Evolutionary conservation across 2,797 vertebrate genomes (phyloP).

Genomic region (Peromyscus aztecus): DNA sequence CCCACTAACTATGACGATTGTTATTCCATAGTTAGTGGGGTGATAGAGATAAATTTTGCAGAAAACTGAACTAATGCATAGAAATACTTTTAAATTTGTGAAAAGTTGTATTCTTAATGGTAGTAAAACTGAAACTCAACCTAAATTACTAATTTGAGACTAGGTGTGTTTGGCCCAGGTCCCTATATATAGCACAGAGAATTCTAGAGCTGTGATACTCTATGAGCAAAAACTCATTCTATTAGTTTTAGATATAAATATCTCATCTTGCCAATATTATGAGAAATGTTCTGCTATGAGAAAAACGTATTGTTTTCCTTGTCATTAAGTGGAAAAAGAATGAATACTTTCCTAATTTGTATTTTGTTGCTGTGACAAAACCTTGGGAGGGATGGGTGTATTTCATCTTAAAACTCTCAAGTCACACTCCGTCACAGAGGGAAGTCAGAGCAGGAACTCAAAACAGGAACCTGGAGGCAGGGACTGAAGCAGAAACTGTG

Average conservation of each 20-base stretch:
- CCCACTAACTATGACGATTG: not conserved
- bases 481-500: not conserved
- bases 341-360: not conserved
- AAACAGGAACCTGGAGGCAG: not conserved
- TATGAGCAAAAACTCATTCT: not conserved
- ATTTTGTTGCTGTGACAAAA: too few relatives aligned
- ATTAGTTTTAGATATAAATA: constrained; percentile 59
- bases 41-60: too few relatives aligned
- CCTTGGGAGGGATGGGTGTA: too few relatives aligned
- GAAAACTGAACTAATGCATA: not conserved
- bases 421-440: not conserved
- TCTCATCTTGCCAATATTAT: constrained; percentile 8
- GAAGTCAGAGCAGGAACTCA: not conserved
- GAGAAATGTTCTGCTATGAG: not conserved
- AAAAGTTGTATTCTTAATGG: not conserved
- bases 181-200: not conserved
- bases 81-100: constrained; percentile 43
- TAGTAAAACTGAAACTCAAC: not conserved
- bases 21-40: too few relatives aligned
- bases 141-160: not conserved
- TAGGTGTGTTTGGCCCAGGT: constrained; percentile 1
- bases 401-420: not conserved
- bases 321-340: constrained; percentile 42
- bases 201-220: not conserved
- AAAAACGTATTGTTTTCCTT: constrained; percentile 1